Conservation (phyloP, 2,113 vertebrate genomes). For the Craseonycteris thonglongyai region DNA sequence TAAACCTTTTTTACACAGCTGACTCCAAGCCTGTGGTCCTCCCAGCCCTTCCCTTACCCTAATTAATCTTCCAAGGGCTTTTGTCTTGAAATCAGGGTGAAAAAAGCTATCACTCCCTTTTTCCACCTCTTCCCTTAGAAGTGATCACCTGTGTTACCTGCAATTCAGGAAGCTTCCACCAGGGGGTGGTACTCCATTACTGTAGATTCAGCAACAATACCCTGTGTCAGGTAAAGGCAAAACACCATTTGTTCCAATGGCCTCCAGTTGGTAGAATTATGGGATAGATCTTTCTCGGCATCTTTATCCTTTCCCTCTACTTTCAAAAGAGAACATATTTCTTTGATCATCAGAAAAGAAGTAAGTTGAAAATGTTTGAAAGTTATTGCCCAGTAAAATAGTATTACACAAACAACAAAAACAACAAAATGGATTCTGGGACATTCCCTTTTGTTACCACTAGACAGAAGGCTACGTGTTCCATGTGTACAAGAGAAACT, state of each 20-base stretch:
- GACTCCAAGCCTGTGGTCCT: neutral
- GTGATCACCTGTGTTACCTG: neutral
- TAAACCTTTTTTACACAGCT: neutral
- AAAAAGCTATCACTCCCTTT: neutral
- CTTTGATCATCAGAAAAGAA: conserved; percentile 33
- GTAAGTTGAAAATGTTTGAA: neutral
- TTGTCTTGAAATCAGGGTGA: neutral
- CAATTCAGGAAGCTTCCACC: neutral
- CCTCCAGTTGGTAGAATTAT: neutral
- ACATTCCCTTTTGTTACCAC: neutral
- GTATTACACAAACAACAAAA: neutral
- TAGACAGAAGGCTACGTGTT: neutral
- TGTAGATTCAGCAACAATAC: neutral
- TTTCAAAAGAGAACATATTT: neutral
- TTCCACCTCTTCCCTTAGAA: neutral
- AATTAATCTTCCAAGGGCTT: neutral
- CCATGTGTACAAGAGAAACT: neutral
- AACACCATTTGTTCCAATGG: neutral
- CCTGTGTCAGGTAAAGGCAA: neutral
- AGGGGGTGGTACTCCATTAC: neutral
- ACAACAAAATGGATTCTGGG: neutral
- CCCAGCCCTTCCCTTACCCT: neutral
- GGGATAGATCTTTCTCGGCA: neutral
- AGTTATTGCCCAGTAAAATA: neutral
- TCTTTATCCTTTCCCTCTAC: neutral